phyloP scores from a whole-genome alignment of 2,888 invertebrate species.

The Eucera pruinosa region DNA sequence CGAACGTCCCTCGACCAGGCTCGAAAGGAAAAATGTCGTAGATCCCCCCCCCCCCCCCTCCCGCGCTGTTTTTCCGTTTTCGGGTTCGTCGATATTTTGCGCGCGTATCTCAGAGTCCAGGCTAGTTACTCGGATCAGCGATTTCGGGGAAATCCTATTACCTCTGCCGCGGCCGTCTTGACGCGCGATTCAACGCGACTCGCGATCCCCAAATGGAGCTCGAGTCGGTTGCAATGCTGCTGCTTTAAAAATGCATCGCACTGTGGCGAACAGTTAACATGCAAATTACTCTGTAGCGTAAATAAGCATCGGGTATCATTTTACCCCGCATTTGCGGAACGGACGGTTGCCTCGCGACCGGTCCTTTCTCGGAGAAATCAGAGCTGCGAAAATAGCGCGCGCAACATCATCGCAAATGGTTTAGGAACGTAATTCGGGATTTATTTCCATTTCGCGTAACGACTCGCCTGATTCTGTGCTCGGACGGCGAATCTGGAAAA shows the following conservation, averaged over 20 bases:
- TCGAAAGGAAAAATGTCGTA: conserved; percentile 27
- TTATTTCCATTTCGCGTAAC: not conserved
- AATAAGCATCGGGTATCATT: not conserved
- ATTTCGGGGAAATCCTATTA: conserved; percentile 42
- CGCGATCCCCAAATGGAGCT: not conserved
- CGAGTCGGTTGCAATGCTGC: not conserved
- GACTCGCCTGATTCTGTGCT: no score
- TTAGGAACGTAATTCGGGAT: not conserved
- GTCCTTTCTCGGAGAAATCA: not conserved
- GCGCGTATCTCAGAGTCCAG: conserved; percentile 21
- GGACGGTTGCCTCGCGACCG: not conserved
- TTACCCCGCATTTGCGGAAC: not conserved
- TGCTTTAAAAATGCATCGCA: conserved; percentile 3
- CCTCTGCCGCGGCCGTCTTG: conserved; percentile 1
- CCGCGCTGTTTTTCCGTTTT: no score
- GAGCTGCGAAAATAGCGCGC: not conserved
- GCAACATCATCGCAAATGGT: not conserved
- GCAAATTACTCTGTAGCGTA: conserved; percentile 14
- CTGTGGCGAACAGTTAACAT: conserved; percentile 32
- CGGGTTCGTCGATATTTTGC: conserved; percentile 28
- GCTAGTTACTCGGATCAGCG: conserved; percentile 48
- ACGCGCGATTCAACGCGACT: conserved; percentile 10
- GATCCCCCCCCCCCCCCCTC: not conserved
- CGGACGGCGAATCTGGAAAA: conserved; percentile 2
- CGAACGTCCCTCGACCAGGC: conserved; percentile 12